Evolutionary conservation across 2,888 invertebrate species (phyloP), one percentile per base, ranked within the genome.

Genomic region (Lapara coniferarum): DNA sequence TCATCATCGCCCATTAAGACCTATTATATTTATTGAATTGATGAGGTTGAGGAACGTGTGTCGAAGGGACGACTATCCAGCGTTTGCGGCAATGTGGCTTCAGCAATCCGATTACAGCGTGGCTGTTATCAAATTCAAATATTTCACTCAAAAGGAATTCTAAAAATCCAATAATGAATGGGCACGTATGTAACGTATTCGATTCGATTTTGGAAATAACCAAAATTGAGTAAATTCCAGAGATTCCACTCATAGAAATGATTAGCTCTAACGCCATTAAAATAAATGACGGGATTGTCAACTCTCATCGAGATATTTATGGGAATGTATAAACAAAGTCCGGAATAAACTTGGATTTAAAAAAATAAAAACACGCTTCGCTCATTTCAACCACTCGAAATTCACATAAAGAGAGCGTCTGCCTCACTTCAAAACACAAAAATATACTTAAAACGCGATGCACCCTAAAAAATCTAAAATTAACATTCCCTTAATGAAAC

Each of bases 381-480:
- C 84, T 78, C 69, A 70, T 75, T 74, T 70, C 75, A 76, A 76
- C 72, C 72, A 77, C 72, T 78, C 78, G 77, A 73, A 77, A 75
- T 69, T 74, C 75, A 70, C 72, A 76, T 79, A 80, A 80, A 80
- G 69, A 76, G 75, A 73, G 74, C 76, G 78, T 72, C 74, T 77
- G 70, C 74, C 71, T 77, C 78, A 79, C 84, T 84, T 79, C 77
- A 81, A 77, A 80, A 79, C 79, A 77, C 81, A 83, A 87, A 87
- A 89, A 88, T 83, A 83, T 80, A 80, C 78, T 81, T 80, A 83
- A 84, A 83, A 82, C 79, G 78, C 75, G 75, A 76, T 83, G 82
- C 85, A 80, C 86, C 88, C 86, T 81, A 79, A 84, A 75, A 85
- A 84, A 80, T 90, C 89, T 89, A 91, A 91, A 90, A 88, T 88